Evolutionary conservation across 2,888 invertebrate species (phyloP), one percentile per base, ranked within the genome.

Genomic region (Scrobipalpa costella): DNA sequence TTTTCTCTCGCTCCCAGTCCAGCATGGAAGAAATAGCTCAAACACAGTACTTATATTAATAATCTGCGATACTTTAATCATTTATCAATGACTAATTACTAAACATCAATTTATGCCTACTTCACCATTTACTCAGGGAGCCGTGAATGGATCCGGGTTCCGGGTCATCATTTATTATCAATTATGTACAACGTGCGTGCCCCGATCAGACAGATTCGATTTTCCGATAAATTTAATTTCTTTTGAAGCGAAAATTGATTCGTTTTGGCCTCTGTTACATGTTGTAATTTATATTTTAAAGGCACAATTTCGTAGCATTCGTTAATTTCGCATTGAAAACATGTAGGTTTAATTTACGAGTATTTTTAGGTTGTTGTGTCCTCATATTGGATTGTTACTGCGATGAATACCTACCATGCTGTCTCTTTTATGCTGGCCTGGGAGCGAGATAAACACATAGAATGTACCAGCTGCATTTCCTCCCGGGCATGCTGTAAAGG

Each of bases 101-200:
- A 44, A 15, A 44, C 44, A 44, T 44, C 15, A 44, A 44, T 44
- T n/a, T 44, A 44, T 44, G 44, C 44, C 44, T 7, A n/a, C 44
- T 44, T n/a, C 15, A n/a, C 44, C 7, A 15, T 44, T 61, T 68
- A 44, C n/a, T 44, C 40, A 15, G 44, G 44, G 15, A 44, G n/a
- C n/a, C n/a, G 44, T 44, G 44, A 44, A 44, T 44, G 7, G 15
- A 9, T n/a, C n/a, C 15, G 44, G 13, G 50, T 13, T 52, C 50
- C 21, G 13, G 50, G 50, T 52, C 50, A 52, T 52, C 50, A 52
- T 52, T 52, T 52, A 36, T 60, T 60, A 63, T 60, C 63, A 63
- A 61, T 64, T 52, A 36, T 15, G 44, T 27, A 27, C 27, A 13
- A 60, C 61, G 57, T 47, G 61, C 27, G 27, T 49, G 64, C 19